phyloP scores from a whole-genome alignment of 2,888 invertebrate species.

The Embidobia sp. region DNA sequence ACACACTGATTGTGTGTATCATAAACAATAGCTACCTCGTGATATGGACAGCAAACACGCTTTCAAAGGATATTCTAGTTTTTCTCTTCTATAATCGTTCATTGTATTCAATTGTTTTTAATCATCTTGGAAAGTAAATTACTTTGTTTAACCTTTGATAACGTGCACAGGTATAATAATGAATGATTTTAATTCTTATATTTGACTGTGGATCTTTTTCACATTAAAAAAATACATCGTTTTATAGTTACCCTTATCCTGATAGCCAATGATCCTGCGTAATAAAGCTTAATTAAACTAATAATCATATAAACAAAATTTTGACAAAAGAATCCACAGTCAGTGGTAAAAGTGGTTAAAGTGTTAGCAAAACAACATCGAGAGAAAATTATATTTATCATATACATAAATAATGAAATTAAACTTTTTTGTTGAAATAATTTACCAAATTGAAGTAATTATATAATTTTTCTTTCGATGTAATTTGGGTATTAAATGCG shows the following conservation, averaged over 20 bases:
- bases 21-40: constrained; percentile 43
- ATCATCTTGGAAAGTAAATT: background rate
- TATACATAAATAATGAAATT: too few species aligned
- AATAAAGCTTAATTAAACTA: constrained; percentile 36
- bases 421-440: too few species aligned
- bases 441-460: too few species aligned
- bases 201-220: constrained; percentile 30
- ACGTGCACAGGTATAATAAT: constrained; percentile 10
- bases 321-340: constrained; percentile 31
- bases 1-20: constrained; percentile 42
- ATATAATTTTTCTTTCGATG: too few species aligned
- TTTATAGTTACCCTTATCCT: constrained; percentile 49
- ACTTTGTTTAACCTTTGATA: constrained; percentile 26
- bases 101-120: too few species aligned
- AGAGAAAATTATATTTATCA: constrained; percentile 12
- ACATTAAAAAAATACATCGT: constrained; percentile 9
- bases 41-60: constrained; percentile 19
- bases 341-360: too few species aligned
- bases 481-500: too few species aligned
- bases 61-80: constrained; percentile 34
- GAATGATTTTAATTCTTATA: constrained; percentile 18
- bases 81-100: too few species aligned
- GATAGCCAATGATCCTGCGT: constrained; percentile 24
- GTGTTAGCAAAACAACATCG: constrained; percentile 25
- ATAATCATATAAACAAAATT: constrained; percentile 1